Base-by-base conservation (phyloP, 2,113 vertebrate species). In the Mustelus asterias region DNA sequence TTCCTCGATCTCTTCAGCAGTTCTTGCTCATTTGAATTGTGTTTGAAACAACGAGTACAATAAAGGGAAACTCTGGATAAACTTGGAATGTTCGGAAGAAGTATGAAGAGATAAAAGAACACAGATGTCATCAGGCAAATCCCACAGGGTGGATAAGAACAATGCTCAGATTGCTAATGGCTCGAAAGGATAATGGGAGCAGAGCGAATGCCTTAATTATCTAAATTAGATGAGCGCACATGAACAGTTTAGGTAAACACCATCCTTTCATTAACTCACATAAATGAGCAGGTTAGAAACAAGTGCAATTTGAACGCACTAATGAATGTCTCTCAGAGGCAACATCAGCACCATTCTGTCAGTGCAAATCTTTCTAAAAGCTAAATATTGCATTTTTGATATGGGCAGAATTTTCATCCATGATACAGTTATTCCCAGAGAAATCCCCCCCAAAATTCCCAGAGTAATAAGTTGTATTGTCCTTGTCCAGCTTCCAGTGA, bases 221-320 rank as follows among this genome's bases (percentile, higher is more conserved):
- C 48, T 94, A 94, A 70, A 94, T 94, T 94, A 70, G 63, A n/a
- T 44, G 63, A 11, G 26, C 92, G 70, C 92, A 44, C 63, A 67
- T 70, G 92, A 94, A 70, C 37, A 69, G 37, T 48, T 26, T 48
- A 94, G 37, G 92, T 67, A 70, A 94, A 20, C 92, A 70, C n/a
- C 92, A 94, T 67, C n/a, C 92, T 94, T 94, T 94, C 63, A 69
- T 67, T 44, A 70, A 1, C 65, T 94, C 65, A 67, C 41, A 13
- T 94, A 70, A 94, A 94, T 44, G 37, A 94, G 6, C 92, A 69
- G 63, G 37, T 44, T 44, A 26, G 92, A 41, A 70, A 70, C 92
- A 69, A 94, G 70, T 94, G 92, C 20, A 70, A 69, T 48, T 94
- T 29, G n/a, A 44, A 94, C 29, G 26, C 37, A 2, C 24, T 48